Evolutionary conservation across 1,140 invertebrate genomes (phyloP), one percentile per base, ranked within the genome.

Genomic region (Eubasilissa regina): DNA sequence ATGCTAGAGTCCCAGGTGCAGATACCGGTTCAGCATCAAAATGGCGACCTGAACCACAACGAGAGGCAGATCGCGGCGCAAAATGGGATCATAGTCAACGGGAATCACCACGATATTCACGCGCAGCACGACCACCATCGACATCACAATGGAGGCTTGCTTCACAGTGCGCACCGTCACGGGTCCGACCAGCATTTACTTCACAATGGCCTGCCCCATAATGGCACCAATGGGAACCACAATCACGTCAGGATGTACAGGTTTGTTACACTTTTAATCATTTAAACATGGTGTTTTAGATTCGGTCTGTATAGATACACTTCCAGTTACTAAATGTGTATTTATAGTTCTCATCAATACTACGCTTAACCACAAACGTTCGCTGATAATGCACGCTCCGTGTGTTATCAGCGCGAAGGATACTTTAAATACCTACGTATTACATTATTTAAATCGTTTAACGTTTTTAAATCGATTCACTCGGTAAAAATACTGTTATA

Each of bases 1-100:
- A 86, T 89, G 86, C 87, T 88, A 0, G 87, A 89, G 76, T 87
- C 84, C 78, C 89, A 89, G 75, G 89, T 87, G 77, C 85, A 88
- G 0, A 85, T 87, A 84, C 86, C n/a, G 85, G 87, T 64, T 0
- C 60, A 64, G 7, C 64, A 68, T 81, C 78, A 68, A 85, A 87
- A 73, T 53, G 85, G 19, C 81, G 77, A 13, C 85, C 58, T 78
- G 25, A 60, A 43, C 19, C 77, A 79, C 17, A 51, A 56, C 21
- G 81, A 82, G 44, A 80, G 76, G 19, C 76, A 66, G 66, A 72
- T 68, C 84, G 84, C 72, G 53, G 80, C 47, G 15, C 81, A 45
- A 7, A 79, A 80, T 25, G 79, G 76, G 21, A 44, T 82, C 44
- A 10, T 80, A 11, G 53, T 60, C 17, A 80, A 75, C 35, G 72